Conservation (phyloP, 1,140 invertebrate genomes). For the Eriocheir sinensis region DNA sequence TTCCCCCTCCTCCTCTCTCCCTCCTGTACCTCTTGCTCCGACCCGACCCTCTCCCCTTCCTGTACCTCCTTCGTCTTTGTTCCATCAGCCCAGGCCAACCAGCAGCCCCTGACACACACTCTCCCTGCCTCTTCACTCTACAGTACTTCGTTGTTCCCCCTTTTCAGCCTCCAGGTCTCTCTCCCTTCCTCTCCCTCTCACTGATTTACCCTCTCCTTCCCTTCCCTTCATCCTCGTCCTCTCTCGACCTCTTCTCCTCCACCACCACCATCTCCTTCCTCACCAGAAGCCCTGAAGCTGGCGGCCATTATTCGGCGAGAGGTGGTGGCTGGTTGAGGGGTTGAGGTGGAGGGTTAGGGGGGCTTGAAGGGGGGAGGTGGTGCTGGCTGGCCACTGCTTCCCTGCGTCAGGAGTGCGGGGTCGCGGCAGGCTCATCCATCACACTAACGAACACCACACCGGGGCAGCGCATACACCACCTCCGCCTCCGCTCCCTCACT, state of each 20-base stretch:
- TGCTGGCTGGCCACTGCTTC: background rate
- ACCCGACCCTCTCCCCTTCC: background rate
- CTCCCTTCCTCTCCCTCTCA: background rate
- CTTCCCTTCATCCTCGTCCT: background rate
- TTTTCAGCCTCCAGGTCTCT: background rate
- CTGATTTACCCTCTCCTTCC: background rate
- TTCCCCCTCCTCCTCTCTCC: background rate
- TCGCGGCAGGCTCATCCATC: conserved; percentile 50
- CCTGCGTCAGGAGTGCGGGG: conserved; percentile 32
- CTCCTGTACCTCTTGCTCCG: background rate
- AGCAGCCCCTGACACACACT: background rate
- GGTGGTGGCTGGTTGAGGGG: background rate
- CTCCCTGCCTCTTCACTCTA: background rate
- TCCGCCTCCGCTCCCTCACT: background rate
- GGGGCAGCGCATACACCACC: conserved; percentile 23
- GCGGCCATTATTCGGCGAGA: background rate
- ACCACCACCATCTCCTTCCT: background rate
- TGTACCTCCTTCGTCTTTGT: background rate
- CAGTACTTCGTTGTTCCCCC: conserved; percentile 32
- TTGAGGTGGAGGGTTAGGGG: no score
- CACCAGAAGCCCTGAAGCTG: background rate
- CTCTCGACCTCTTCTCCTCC: background rate
- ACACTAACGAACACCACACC: conserved; percentile 54
- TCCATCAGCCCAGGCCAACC: conserved; percentile 23
- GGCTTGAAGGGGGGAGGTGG: no score